These are phyloP conservation scores for Dryomyza anilis DNA, from an alignment of 2,888 invertebrate species.

Conservation along the genomic window DNA sequence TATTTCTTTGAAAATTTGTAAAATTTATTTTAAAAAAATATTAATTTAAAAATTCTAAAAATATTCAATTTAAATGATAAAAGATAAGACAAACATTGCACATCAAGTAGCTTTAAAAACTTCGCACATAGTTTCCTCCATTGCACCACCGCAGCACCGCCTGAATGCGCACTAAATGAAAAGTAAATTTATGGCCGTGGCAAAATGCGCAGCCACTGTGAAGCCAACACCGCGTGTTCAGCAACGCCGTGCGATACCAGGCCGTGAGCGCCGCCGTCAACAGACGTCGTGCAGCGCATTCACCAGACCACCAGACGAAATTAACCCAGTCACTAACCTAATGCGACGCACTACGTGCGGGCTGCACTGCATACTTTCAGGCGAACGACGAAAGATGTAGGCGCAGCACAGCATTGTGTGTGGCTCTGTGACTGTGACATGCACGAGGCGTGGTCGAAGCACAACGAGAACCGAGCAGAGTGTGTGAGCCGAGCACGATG, in stretches of 20 bases:
- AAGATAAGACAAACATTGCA: no score
- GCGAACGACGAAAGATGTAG: no score
- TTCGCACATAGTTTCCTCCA: not conserved
- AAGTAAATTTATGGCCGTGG: slow-evolving; percentile 14
- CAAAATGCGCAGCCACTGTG: not conserved
- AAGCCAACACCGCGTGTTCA: not conserved
- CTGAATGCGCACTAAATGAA: not conserved
- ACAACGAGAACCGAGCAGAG: not conserved
- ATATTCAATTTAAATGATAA: no score
- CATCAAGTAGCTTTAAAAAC: not conserved
- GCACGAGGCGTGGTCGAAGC: no score
- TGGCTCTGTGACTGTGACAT: no score
- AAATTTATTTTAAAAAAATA: no score
- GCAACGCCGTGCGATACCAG: not conserved
- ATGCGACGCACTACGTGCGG: not conserved
- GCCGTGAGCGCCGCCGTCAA: not conserved
- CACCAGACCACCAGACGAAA: not conserved
- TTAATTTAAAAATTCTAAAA: no score
- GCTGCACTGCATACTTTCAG: not conserved
- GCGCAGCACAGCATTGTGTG: no score
- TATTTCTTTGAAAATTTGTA: no score
- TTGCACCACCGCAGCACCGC: not conserved
- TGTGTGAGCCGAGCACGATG: not conserved
- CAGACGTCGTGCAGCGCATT: not conserved
- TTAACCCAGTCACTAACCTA: slow-evolving; percentile 12